Base-by-base conservation (phyloP, 1,140 invertebrate genomes). In the Panagrolaimus sp. region DNA sequence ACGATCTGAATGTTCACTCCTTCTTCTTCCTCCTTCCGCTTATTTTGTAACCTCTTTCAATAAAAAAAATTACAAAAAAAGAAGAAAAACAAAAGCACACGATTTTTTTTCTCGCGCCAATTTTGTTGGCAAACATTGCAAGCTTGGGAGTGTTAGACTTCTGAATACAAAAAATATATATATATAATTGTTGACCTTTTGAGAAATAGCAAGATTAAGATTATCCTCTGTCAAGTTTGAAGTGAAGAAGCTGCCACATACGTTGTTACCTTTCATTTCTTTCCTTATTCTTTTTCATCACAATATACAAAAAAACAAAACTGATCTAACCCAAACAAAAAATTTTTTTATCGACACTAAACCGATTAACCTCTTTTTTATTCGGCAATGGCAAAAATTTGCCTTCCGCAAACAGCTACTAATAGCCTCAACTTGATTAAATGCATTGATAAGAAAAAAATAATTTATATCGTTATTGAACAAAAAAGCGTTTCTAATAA, bases 181-280 rank as follows among this genome's bases (percentile, higher is more conserved):
- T 28, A 26, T 58, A 28, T 58, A 26, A 26, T 58, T 58, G 52
- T 58, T 58, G 52, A 58, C 52, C 52, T 28, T 26, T 17, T 26
- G 21, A 58, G 52, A 28, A 26, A n/a, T 21, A 58, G 21, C 21
- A 21, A 58, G 52, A 58, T 58, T 58, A 21, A 28, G 52, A 58
- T 58, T 26, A 58, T 58, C 52, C 52, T 12, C 52, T 58, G 52
- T 58, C 52, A 58, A 58, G 52, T n/a, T 58, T 58, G 52, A 58
- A 28, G 21, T 58, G 52, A 58, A 28, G 52, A 58, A 58, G 17
- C 52, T 28, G 28, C 10, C 21, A 28, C 52, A 58, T 28, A 26
- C n/a, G 52, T 38, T 38, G 32, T n/a, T n/a, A n/a, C n/a, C n/a
- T n/a, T n/a, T n/a, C n/a, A n/a, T n/a, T n/a, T n/a, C n/a, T n/a